Conservation (phyloP, 2,113 vertebrate genomes). For the Glareola pratincola region DNA sequence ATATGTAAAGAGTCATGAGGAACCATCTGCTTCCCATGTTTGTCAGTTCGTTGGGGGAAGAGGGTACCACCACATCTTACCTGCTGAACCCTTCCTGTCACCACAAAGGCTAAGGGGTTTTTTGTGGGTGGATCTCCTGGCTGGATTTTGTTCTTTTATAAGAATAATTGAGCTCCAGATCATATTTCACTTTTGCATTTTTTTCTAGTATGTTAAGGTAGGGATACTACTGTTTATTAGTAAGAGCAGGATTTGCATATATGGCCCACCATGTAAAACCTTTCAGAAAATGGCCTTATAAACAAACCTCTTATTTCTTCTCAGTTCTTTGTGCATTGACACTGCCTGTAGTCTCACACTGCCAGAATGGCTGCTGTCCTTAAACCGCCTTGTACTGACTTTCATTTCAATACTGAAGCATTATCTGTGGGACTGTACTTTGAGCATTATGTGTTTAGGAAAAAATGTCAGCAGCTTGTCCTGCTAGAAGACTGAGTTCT, state of each 20-base stretch:
- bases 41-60: background rate
- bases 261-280: background rate
- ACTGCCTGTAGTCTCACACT: background rate
- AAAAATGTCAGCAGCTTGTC: background rate
- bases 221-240: background rate
- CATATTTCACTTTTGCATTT: background rate
- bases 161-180: background rate
- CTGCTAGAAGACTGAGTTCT: background rate
- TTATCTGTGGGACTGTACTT: background rate
- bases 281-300: background rate
- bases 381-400: background rate
- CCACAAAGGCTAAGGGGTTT: rapidly evolving
- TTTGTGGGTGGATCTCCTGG: background rate
- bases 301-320: background rate
- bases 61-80: background rate
- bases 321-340: background rate
- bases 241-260: background rate
- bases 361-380: background rate
- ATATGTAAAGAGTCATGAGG: rapidly evolving
- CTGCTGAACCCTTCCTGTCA: background rate
- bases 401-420: background rate
- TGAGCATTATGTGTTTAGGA: background rate
- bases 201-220: background rate
- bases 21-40: rapidly evolving
- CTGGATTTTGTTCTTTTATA: background rate